These are phyloP conservation scores for Philereme vetulata DNA, from an alignment of 2,888 invertebrate species.

Conservation along the genomic window DNA sequence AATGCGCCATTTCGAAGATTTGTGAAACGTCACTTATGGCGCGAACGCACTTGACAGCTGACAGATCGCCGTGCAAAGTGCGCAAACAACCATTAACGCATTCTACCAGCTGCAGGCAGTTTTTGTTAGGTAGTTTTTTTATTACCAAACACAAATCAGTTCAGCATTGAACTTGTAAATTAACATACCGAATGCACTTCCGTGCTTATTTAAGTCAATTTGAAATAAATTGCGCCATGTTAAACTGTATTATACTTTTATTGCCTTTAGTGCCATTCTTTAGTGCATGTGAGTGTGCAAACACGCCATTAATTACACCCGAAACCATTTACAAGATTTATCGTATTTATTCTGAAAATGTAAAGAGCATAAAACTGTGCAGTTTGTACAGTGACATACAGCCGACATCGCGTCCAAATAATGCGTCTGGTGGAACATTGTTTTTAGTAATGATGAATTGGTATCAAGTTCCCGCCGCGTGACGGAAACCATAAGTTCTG, in stretches of 20 bases:
- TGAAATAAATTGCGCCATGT: slow-evolving; percentile 67
- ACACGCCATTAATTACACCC: slow-evolving; percentile 73
- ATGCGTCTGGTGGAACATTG: slow-evolving; percentile 34
- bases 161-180: slow-evolving; percentile 51
- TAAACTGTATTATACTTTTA: slow-evolving; percentile 73
- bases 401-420: slow-evolving; percentile 31
- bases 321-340: slow-evolving; percentile 77
- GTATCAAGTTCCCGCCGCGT: slow-evolving; percentile 31
- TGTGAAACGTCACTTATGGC: slow-evolving; percentile 75
- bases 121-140: slow-evolving; percentile 26
- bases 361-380: slow-evolving; percentile 54
- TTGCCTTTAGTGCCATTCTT: slow-evolving; percentile 68
- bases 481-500: slow-evolving; percentile 31
- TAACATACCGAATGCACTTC: slow-evolving; percentile 58
- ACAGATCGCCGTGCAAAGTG: slow-evolving; percentile 54
- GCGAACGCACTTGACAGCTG: slow-evolving; percentile 68
- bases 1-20: slow-evolving; percentile 73
- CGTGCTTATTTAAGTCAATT: slow-evolving; percentile 58
- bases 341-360: slow-evolving; percentile 68
- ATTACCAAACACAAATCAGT: slow-evolving; percentile 39
- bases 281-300: slow-evolving; percentile 67
- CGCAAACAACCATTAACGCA: slow-evolving; percentile 40
- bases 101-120: slow-evolving; percentile 31
- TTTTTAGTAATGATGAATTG: slow-evolving; percentile 28
- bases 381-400: slow-evolving; percentile 43